Evolutionary conservation across 30 jellyfish, hydroid and myxozoan genomes (phyloP), one percentile per base, ranked within the genome.

Genomic region (Rhopilema esculentum): DNA sequence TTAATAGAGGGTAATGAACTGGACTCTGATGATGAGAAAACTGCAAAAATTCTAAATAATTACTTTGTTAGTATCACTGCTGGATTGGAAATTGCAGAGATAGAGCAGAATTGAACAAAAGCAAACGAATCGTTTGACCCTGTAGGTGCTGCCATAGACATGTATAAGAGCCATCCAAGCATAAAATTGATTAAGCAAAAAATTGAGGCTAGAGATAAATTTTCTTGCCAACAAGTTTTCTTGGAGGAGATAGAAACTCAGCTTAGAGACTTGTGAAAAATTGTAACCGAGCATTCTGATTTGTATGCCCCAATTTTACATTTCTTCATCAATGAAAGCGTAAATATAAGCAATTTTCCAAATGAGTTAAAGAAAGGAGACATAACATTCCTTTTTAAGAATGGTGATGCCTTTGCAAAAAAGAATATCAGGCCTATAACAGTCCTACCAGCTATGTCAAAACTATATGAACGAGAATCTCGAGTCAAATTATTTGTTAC

Each of bases 61-160:
- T 72, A 72, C 67, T 72, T 72, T 18, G 82, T 70, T 27, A 70
- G 31, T 29, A 70, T 70, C 61, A 70, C 82, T 72, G 67, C 64
- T 29, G 25, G 69, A 23, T 29, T 72, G 33, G 68, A 72, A 30
- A 72, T 30, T 72, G 20, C 23, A 72, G 82, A 30, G 64, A 29
- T 72, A 72, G 82, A 72, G 82, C 19, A 72, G 80, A 69, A 69
- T 15, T 69, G 24, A 8, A 69, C 53, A 27, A 27, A 69, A 69
- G 28, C 80, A 8, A 69, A 69, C 8, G 16, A 26, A 15, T 69
- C 28, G 6, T 15, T 4, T 69, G 80, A 69, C 53, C 80, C 80
- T 69, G 22, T 69, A 29, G 57, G 28, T 29, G 57, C 28, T 69
- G 80, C 80, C 57, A 7, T 69, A 69, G 22, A 69, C 57, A 69